Evolutionary conservation across 2,113 vertebrate genomes (phyloP).

Genomic region (Synodontis membranacea): DNA sequence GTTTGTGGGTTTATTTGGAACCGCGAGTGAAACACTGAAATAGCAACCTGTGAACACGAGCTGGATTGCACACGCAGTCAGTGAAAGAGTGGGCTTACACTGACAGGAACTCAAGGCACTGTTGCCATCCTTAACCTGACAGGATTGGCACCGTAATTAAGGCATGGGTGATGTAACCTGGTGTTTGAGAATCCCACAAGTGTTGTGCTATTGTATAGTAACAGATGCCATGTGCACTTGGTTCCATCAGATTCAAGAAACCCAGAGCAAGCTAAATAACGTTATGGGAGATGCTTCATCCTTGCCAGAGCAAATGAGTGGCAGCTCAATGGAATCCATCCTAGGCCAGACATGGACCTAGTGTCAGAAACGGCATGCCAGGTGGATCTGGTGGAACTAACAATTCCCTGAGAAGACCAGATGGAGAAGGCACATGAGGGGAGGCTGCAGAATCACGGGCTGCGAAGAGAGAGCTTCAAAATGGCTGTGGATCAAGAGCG

Average conservation of each 20-base stretch:
- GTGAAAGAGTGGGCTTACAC: neutral
- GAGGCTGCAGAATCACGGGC: neutral
- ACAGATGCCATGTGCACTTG: conserved; percentile 2
- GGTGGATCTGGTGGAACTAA: neutral
- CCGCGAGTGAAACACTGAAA: neutral
- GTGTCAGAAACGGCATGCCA: neutral
- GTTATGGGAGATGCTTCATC: neutral
- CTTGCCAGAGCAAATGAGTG: neutral
- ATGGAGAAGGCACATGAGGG: neutral
- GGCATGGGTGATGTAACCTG: neutral
- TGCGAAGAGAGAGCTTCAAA: neutral
- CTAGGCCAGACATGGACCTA: neutral
- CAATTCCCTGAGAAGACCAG: neutral
- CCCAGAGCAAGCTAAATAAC: neutral
- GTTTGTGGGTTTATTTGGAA: neutral
- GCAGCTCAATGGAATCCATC: neutral
- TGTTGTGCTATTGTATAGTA: neutral
- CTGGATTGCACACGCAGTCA: neutral
- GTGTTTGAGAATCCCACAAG: neutral
- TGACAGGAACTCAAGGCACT: neutral
- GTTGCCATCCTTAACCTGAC: neutral
- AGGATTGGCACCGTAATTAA: conserved; percentile 2
- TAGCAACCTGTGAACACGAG: neutral
- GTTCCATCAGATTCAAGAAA: neutral
- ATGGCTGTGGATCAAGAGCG: neutral